A percentile compares a stretch with the other conserved stretches of the same genome.
These are phyloP conservation scores for Crossoptilon crossoptilon DNA, from an alignment of 2,797 vertebrate species.

Conservation along the genomic window DNA sequence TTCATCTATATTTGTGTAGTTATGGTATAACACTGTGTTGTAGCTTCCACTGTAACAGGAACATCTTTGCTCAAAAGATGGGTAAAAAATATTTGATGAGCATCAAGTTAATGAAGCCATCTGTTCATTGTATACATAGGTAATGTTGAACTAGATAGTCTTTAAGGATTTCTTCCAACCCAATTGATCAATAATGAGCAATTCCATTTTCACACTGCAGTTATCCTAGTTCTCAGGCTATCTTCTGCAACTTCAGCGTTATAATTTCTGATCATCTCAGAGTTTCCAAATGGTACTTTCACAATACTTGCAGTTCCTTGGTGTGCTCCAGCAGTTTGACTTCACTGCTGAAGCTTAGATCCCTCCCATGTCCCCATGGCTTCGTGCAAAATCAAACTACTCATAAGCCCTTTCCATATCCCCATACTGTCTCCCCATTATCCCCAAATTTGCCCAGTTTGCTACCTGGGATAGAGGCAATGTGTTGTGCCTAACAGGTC, in stretches of 20 bases:
- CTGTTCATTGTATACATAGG: neutral
- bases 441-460: neutral
- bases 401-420: neutral
- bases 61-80: neutral
- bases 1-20: neutral
- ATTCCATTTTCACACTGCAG: neutral
- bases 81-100: neutral
- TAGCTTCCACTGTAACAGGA: neutral
- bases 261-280: neutral
- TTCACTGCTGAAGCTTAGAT: neutral
- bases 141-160: neutral
- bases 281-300: neutral
- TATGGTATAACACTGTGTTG: fast-evolving
- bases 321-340: neutral
- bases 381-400: neutral
- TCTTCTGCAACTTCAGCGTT: neutral
- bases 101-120: neutral
- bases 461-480: neutral
- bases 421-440: neutral
- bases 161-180: neutral
- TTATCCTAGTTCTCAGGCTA: neutral
- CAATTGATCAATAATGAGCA: neutral
- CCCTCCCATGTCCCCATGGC: neutral
- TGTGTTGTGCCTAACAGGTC: neutral
- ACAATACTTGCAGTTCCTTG: neutral